Conservation (phyloP, 2,888 invertebrate species). For the Epicampocera succincta region DNA sequence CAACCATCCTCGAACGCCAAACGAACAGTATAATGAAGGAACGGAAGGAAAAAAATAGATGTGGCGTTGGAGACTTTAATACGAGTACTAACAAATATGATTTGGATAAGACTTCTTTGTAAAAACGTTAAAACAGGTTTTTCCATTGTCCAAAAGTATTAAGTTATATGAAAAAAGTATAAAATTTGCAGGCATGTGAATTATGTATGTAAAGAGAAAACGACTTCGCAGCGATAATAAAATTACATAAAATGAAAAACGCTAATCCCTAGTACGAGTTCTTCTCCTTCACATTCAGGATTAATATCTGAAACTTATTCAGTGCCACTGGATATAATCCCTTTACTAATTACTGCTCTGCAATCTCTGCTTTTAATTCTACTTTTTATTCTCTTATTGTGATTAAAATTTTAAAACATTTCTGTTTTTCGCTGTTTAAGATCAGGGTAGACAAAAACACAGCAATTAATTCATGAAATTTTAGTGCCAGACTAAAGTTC, state of each 20-base stretch:
- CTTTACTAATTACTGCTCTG: not conserved
- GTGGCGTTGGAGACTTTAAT: not conserved
- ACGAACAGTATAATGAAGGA: not conserved
- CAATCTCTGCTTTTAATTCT: not conserved
- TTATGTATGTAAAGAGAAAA: not conserved
- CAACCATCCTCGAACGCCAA: not conserved
- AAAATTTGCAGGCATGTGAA: conserved; percentile 20
- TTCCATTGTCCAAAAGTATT: conserved; percentile 54
- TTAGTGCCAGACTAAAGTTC: too few relatives aligned
- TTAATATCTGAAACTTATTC: conserved; percentile 24
- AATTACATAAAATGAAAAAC: conserved; percentile 24
- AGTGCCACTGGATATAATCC: not conserved
- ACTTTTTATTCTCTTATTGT: not conserved
- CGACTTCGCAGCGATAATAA: not conserved
- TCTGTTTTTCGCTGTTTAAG: too few relatives aligned
- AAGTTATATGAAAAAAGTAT: conserved; percentile 49
- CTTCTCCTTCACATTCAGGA: conserved; percentile 4
- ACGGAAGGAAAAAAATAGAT: not conserved
- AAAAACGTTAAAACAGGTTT: conserved; percentile 8
- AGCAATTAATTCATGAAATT: too few relatives aligned
- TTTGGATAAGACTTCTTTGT: too few relatives aligned
- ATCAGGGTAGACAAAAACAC: too few relatives aligned
- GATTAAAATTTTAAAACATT: not conserved
- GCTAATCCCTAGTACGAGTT: conserved; percentile 32
- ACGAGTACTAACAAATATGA: not conserved